A percentile compares a stretch with the other conserved stretches of the same genome.
These are phyloP conservation scores for Glomeris marginata DNA, from an alignment of 2,888 invertebrate genomes.

Conservation along the genomic window DNA sequence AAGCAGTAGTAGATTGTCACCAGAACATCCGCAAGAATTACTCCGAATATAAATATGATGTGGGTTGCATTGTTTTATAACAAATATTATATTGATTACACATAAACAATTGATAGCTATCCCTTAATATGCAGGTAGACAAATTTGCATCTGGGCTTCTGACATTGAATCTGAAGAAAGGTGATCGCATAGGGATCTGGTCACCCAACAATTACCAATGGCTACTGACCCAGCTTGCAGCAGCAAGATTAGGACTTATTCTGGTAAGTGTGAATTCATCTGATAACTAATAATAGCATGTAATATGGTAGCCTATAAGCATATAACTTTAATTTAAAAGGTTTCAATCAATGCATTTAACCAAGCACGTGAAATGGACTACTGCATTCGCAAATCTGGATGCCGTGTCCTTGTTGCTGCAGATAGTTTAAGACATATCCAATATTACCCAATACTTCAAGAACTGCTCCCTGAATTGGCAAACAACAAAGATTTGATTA, in stretches of 20 bases:
- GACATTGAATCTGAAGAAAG: conserved; percentile 48
- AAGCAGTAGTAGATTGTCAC: conserved; percentile 41
- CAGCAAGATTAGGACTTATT: too few species aligned
- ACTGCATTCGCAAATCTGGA: conserved; percentile 3
- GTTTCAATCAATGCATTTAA: conserved; percentile 1
- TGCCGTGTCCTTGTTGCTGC: neutral
- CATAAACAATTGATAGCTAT: too few species aligned
- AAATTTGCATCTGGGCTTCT: conserved; percentile 52
- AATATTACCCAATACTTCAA: too few species aligned
- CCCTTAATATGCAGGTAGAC: conserved; percentile 39
- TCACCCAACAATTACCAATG: conserved; percentile 61
- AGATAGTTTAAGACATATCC: too few species aligned
- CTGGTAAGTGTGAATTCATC: too few species aligned
- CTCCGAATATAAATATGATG: conserved; percentile 34
- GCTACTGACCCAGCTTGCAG: conserved; percentile 51
- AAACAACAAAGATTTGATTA: too few species aligned
- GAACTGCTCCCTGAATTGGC: too few species aligned
- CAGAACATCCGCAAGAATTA: conserved; percentile 41
- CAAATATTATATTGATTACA: too few species aligned
- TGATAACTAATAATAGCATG: too few species aligned
- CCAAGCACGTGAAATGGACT: conserved; percentile 7
- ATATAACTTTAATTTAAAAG: too few species aligned
- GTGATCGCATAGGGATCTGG: conserved; percentile 65
- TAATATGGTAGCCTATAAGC: neutral
- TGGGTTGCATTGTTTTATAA: conserved; percentile 7